Base-by-base conservation (phyloP, 2,888 invertebrate genomes). In the Encarsia formosa region DNA sequence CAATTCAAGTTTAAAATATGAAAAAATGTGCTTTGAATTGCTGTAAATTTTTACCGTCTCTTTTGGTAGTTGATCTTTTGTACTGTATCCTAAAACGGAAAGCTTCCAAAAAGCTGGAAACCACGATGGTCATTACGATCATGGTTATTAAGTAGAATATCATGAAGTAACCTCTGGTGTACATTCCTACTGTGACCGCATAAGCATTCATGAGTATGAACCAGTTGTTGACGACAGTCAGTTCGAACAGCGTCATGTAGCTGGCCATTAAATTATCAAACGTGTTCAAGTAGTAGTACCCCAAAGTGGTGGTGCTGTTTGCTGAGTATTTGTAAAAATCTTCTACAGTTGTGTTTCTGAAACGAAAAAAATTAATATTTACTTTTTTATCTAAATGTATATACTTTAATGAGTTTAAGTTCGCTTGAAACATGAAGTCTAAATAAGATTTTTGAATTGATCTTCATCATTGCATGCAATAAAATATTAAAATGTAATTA, bases 211-310 rank as follows among this genome's bases (percentile, higher is more conserved):
- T 93, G 20, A 91, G 81, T 51, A 91, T 88, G 66, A 92, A 91
- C 93, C 93, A 93, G 75, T 92, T 92, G 74, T 92, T 93, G 51
- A 92, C 91, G 11, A 92, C 91, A 0, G 91, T 92, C 63, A 92
- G 76, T 75, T 92, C 91, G 76, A 92, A 93, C 59, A 93, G 76
- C 0, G 92, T 91, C 58, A 92, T 88, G 40, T 84, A 84, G 65
- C 88, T 87, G 6, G 83, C 82, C 54, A 89, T 76, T 13, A 91
- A 76, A 75, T 91, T 86, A 67, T 85, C 82, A 75, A 91, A 92
- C 64, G 87, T 90, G 75, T 92, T 92, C 40, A 92, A 77, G 70
- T 91, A 92, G 73, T 91, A 92, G 74, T 87, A 90, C n/a, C 88
- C 88, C 44, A 86, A 78, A 0, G 83, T 79, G 1, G 82, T 82